Evolutionary conservation across 2,888 invertebrate genomes (phyloP), one percentile per base, ranked within the genome.

Genomic region (Noctua fimbriata): DNA sequence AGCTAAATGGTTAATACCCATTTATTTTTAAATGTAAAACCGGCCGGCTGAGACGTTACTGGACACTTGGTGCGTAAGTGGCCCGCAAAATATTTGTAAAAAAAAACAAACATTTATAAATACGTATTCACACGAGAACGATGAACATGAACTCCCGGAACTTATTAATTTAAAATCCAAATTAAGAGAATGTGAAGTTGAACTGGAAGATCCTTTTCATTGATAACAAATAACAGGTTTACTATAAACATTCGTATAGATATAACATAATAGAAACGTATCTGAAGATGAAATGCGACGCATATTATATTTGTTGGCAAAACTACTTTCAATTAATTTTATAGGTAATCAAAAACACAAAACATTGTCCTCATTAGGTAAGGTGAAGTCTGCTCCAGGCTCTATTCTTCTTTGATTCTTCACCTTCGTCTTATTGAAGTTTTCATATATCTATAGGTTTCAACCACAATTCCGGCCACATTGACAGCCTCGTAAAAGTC

Each of bases 11-110:
- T 60, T 76, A 79, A 65, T 86, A 81, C n/a, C 28, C 67, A 72
- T 86, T 86, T 86, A 81, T 89, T 89, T 85, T 79, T 87, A 76
- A 82, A 78, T 70, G 49, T 74, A 66, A 81, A 87, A 87, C 82
- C 78, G 79, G 74, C 58, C 66, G 80, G 66, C 41, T 78, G 77
- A 81, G 65, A 73, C 67, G 69, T 77, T 65, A 69, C 77, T 69
- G 69, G 66, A 36, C 60, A 77, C 52, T 78, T 49, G 47, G 77
- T 69, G 44, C 70, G 73, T 80, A 81, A 82, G 78, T 71, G 47
- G 32, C 41, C 44, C 72, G 49, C 49, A 14, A 78, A 55, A 63
- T 74, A 66, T 49, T 66, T 41, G 16, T 14, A 18, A n/a, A 70
- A 63, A 82, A 41, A 65, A 82, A 69, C 18, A 73, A 63, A 36